Base-by-base conservation (phyloP, 2,888 invertebrate genomes). In the Rotaria macrura region DNA sequence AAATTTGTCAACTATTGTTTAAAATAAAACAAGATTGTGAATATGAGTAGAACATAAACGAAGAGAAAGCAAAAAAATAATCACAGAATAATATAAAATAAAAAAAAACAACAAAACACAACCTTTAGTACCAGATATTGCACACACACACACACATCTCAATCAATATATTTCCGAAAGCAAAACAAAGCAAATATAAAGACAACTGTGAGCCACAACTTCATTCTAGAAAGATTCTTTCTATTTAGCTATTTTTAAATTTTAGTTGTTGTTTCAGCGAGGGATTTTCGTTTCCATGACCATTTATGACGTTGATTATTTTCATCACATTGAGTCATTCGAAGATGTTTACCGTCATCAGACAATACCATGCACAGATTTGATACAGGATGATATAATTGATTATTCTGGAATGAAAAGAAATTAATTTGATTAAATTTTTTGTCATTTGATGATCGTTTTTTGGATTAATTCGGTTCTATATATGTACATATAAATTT, bases 341-440 rank as follows among this genome's bases (percentile, higher is more conserved):
- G 40, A 79, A 40, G 25, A n/a, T 79, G 89, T 86, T 89, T 89
- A 23, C 90, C 89, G 87, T 90, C 90, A 12, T 88, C 87, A 4
- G 90, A 89, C 17, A 90, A 88, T 84, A 89, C 89, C 87, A 90
- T 89, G 87, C 90, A 90, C 84, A 54, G 83, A 43, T 52, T 47
- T n/a, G 65, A 84, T 38, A 83, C 83, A 29, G 43, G 55, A 34
- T 85, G 83, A 55, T 54, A 25, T 47, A 85, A 38, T 85, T 74
- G 87, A 29, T 85, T 74, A 29, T 74, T 84, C 85, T 84, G 55
- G 1, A 55, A 14, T 65, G 29, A 55, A 57, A 85, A 49, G 10
- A 65, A 49, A 23, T 43, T n/a, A 2, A 52, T 52, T 49, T 49
- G 9, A 49, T 49, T 17, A 14, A 1, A 17, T 49, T 9, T 4